Evolutionary conservation across 30 jellyfish, hydroid and myxozoan genomes (phyloP).

Genomic region (Turritopsis dohrnii): DNA sequence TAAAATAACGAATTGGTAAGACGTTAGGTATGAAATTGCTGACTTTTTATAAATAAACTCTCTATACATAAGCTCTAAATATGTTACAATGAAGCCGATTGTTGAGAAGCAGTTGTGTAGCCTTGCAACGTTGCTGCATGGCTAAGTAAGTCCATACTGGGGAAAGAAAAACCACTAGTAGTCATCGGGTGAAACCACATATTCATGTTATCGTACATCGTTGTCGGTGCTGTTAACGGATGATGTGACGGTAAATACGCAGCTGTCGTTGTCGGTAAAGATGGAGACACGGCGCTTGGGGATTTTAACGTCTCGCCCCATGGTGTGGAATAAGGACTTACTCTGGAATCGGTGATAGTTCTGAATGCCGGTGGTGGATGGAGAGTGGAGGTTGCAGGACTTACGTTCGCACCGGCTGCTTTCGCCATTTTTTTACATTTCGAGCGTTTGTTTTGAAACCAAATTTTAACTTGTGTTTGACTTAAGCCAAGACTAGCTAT

Average conservation of each 20-base stretch:
- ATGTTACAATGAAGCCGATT: neutral
- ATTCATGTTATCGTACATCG: constrained; percentile 11
- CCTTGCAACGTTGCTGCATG: constrained; percentile 27
- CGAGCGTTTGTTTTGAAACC: constrained; percentile 92
- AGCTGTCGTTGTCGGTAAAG: constrained; percentile 16
- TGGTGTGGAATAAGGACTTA: neutral
- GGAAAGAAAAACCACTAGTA: neutral
- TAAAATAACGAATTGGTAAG: neutral
- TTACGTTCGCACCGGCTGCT: constrained; percentile 29
- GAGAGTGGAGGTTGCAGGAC: neutral
- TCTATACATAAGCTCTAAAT: neutral
- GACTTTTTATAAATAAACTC: neutral
- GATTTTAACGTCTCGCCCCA: neutral
- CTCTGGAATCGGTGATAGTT: neutral
- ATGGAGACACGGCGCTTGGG: neutral
- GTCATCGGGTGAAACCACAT: constrained; percentile 26
- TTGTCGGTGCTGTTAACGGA: neutral
- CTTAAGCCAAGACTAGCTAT: constrained; percentile 49
- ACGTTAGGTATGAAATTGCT: neutral
- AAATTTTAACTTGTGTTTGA: constrained; percentile 81
- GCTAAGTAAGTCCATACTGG: constrained; percentile 26
- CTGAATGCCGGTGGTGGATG: constrained; percentile 7
- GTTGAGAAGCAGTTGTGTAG: constrained; percentile 3
- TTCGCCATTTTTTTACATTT: constrained; percentile 63
- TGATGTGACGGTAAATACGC: neutral